phyloP scores from a whole-genome alignment of 1,140 invertebrate species.

The Brachionus calyciflorus region DNA sequence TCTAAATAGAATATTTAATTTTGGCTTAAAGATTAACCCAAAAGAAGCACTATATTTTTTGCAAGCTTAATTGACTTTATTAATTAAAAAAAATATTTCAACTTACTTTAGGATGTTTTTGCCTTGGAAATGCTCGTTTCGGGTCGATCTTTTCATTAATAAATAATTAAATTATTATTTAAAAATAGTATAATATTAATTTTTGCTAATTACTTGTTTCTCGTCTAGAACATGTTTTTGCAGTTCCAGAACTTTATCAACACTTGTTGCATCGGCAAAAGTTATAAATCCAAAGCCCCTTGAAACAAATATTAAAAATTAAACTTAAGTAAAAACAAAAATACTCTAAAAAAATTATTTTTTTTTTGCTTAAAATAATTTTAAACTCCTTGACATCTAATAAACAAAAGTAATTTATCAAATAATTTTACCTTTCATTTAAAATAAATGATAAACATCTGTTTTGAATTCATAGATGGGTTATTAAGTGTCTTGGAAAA shows the following conservation, averaged over 20 bases:
- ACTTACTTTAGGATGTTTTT: constrained; percentile 47
- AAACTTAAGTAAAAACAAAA: neutral
- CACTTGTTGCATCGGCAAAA: constrained; percentile 59
- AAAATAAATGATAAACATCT: no score
- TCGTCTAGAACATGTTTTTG: constrained; percentile 54
- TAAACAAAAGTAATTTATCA: no score
- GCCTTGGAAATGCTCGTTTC: constrained; percentile 90
- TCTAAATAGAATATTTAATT: no score
- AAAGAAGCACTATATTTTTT: no score
- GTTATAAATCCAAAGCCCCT: constrained; percentile 82
- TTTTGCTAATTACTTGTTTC: constrained; percentile 56
- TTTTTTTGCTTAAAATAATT: neutral
- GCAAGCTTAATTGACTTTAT: no score
- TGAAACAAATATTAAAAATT: constrained; percentile 50
- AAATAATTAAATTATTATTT: constrained; percentile 47
- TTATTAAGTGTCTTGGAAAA: no score
- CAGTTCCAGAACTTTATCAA: constrained; percentile 60
- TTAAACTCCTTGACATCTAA: no score
- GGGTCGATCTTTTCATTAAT: constrained; percentile 87
- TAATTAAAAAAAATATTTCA: neutral
- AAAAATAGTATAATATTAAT: no score
- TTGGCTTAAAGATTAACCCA: neutral
- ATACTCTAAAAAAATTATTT: neutral
- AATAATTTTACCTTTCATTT: no score
- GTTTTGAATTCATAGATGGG: no score